These are phyloP conservation scores for Ylistrum balloti DNA, from an alignment of 1,140 invertebrate genomes.

Conservation along the genomic window DNA sequence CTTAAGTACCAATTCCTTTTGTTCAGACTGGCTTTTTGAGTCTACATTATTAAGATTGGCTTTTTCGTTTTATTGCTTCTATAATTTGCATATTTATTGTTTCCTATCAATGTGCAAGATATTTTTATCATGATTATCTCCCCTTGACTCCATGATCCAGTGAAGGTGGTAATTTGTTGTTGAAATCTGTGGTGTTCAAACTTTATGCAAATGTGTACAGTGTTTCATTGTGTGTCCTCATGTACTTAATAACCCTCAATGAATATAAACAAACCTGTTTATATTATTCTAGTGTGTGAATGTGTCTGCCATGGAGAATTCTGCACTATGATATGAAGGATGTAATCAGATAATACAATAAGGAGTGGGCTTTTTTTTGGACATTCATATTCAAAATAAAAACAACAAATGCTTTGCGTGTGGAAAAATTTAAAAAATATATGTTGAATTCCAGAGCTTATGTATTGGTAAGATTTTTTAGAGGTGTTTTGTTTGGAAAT, in stretches of 20 bases:
- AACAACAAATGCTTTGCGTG: too few species aligned
- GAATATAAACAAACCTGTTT: neutral
- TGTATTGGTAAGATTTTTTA: neutral
- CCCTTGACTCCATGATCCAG: neutral
- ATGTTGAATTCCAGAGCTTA: too few species aligned
- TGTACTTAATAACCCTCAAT: neutral
- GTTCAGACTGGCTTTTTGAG: neutral
- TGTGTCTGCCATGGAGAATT: too few species aligned
- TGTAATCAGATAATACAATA: too few species aligned
- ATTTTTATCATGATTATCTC: neutral
- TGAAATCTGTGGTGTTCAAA: neutral
- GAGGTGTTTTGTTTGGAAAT: neutral
- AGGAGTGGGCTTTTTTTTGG: too few species aligned
- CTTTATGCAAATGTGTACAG: neutral
- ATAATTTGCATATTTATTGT: constrained; percentile 25
- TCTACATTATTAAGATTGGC: neutral
- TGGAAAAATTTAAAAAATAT: too few species aligned
- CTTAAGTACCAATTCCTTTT: neutral
- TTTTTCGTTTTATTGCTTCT: neutral
- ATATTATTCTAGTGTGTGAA: neutral
- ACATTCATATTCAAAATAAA: too few species aligned
- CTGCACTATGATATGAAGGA: too few species aligned
- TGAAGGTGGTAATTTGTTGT: neutral
- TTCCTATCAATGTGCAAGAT: neutral
- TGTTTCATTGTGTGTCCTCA: neutral